A percentile compares a stretch with the other conserved stretches of the same genome.
Conservation (phyloP, 2,888 invertebrate species). For the Metellina segmentata region DNA sequence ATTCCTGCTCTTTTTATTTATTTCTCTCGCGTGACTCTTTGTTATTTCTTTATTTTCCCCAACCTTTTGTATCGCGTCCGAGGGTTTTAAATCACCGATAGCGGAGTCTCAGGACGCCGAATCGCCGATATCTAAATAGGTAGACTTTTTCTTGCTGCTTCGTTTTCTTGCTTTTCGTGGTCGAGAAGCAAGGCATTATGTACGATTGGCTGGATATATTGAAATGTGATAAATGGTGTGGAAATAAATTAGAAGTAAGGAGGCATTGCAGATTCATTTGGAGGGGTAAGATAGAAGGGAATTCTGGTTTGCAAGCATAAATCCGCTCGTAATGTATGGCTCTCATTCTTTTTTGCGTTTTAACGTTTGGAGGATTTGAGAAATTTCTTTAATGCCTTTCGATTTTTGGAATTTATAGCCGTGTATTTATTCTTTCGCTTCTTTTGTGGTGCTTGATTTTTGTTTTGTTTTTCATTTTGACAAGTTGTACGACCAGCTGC, state of each 20-base stretch:
- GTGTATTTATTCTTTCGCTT: neutral
- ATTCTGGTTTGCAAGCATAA: conserved; percentile 33
- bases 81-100: conserved; percentile 70
- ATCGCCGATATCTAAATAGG: conserved; percentile 73
- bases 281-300: conserved; percentile 3
- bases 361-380: conserved; percentile 44
- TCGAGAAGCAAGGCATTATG: conserved; percentile 9
- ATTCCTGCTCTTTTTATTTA: conserved; percentile 60
- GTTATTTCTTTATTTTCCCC: conserved; percentile 40
- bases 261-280: neutral
- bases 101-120: conserved; percentile 54
- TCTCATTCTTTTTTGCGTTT: conserved; percentile 38
- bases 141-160: conserved; percentile 2
- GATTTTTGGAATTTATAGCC: conserved; percentile 35
- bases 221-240: conserved; percentile 56
- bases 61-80: conserved; percentile 67
- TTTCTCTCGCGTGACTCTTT: conserved; percentile 64
- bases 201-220: conserved; percentile 20
- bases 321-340: conserved; percentile 60
- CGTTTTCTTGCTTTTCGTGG: neutral
- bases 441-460: neutral
- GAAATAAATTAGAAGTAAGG: conserved; percentile 58
- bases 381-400: conserved; percentile 64
- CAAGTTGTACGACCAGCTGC: too few species aligned
- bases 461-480: neutral